phyloP scores from a whole-genome alignment of 2,113 vertebrate species.

The Brienomyrus longianalis region DNA sequence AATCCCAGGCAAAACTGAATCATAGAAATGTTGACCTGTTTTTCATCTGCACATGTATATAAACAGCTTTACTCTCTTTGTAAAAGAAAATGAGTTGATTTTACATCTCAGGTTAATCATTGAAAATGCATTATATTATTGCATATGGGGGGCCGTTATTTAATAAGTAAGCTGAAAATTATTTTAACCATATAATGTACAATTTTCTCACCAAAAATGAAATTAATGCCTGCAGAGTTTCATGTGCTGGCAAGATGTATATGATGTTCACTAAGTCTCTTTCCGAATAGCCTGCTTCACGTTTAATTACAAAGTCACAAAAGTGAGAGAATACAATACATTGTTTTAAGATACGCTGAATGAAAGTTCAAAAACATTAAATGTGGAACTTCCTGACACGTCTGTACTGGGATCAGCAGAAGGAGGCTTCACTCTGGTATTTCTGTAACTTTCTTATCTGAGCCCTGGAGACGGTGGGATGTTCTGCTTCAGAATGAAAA shows the following conservation, averaged over 20 bases:
- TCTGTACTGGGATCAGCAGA: not conserved
- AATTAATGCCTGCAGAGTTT: not conserved
- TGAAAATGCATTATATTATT: not conserved
- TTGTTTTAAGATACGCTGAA: not conserved
- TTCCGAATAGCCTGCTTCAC: not conserved
- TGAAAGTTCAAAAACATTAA: not conserved
- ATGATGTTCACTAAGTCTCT: not conserved
- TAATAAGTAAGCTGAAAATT: not conserved
- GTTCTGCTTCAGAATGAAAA: conserved; percentile 17
- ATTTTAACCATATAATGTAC: not conserved
- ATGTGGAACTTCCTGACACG: not conserved
- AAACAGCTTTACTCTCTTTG: not conserved
- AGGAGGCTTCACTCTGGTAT: not conserved
- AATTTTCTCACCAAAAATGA: not conserved
- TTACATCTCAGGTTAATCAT: not conserved
- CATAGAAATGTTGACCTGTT: not conserved
- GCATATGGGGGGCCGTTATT: not conserved
- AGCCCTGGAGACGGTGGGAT: not conserved
- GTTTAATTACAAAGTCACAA: not conserved
- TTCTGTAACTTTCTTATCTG: conserved; percentile 17
- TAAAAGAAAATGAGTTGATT: not conserved
- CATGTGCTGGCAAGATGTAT: not conserved
- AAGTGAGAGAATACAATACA: not conserved
- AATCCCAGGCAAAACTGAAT: too few species aligned
- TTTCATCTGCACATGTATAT: not conserved